These are phyloP conservation scores for Ctenoplectra terminalis DNA, from an alignment of 1,140 invertebrate species.

Conservation along the genomic window DNA sequence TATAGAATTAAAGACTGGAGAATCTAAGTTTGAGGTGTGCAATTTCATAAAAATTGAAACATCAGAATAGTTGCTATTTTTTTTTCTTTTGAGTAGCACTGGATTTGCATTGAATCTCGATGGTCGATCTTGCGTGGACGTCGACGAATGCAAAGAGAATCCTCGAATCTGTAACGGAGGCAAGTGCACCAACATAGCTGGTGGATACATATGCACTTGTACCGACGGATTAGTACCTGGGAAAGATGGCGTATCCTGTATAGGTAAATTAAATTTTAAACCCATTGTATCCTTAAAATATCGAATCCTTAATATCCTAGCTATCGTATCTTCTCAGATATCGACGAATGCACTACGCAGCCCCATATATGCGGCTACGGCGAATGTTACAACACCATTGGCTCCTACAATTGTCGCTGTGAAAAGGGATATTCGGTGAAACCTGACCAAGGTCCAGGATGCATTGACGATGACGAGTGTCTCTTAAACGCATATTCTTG, in stretches of 20 bases:
- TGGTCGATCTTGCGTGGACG: constrained; percentile 85
- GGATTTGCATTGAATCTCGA: constrained; percentile 87
- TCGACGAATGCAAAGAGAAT: constrained; percentile 92
- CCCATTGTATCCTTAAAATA: no score
- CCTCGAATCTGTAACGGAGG: constrained; percentile 92
- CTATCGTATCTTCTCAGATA: constrained; percentile 79
- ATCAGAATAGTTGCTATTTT: constrained; percentile 14
- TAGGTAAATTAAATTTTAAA: constrained; percentile 81
- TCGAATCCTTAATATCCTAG: not conserved
- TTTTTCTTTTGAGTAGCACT: constrained; percentile 84
- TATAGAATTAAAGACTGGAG: no score
- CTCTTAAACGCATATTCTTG: constrained; percentile 90
- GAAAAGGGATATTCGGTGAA: constrained; percentile 93
- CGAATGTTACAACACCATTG: constrained; percentile 92
- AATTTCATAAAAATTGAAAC: no score
- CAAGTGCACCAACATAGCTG: constrained; percentile 90
- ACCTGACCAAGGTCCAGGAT: constrained; percentile 87
- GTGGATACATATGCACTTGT: constrained; percentile 91
- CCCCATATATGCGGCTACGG: constrained; percentile 89
- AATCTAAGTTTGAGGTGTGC: no score
- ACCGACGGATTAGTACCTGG: constrained; percentile 88
- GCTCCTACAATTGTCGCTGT: constrained; percentile 91
- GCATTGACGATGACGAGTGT: constrained; percentile 94
- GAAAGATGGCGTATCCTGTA: constrained; percentile 87
- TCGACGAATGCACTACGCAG: constrained; percentile 89